Evolutionary conservation across 1,140 invertebrate genomes (phyloP).

Genomic region (Subanguina moxae): DNA sequence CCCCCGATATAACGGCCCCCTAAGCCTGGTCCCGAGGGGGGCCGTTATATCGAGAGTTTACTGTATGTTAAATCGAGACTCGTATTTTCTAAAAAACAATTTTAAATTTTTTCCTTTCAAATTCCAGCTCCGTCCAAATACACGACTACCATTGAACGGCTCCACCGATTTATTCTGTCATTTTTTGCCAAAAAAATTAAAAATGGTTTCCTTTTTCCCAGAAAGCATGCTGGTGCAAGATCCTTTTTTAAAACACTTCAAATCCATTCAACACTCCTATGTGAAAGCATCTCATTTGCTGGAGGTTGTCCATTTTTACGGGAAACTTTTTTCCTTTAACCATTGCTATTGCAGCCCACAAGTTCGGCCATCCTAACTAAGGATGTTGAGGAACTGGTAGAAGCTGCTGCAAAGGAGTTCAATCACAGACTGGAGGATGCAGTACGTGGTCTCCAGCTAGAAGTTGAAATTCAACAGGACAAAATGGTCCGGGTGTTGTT

Average conservation of each 20-base stretch:
- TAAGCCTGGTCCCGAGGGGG: no score
- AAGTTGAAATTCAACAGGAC: not conserved
- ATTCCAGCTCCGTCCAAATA: no score
- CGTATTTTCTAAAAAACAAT: not conserved
- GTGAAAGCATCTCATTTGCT: not conserved
- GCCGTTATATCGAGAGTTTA: no score
- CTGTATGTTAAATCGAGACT: not conserved
- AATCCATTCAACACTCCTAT: not conserved
- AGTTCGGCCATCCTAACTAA: not conserved
- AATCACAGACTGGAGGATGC: not conserved
- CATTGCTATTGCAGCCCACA: not conserved
- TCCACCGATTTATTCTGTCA: no score
- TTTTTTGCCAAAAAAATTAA: not conserved
- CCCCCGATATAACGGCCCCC: no score
- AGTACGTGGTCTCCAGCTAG: not conserved
- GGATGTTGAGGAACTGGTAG: not conserved
- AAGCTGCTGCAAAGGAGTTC: not conserved
- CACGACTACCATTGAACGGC: no score
- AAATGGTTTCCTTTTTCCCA: not conserved
- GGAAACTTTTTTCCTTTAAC: not conserved
- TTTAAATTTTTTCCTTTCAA: no score
- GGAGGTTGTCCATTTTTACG: not conserved
- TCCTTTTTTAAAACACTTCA: not conserved
- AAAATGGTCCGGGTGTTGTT: conserved; percentile 16
- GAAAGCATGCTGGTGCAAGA: not conserved